These are phyloP conservation scores for Morpho helenor DNA, from an alignment of 2,888 invertebrate species.

Conservation along the genomic window DNA sequence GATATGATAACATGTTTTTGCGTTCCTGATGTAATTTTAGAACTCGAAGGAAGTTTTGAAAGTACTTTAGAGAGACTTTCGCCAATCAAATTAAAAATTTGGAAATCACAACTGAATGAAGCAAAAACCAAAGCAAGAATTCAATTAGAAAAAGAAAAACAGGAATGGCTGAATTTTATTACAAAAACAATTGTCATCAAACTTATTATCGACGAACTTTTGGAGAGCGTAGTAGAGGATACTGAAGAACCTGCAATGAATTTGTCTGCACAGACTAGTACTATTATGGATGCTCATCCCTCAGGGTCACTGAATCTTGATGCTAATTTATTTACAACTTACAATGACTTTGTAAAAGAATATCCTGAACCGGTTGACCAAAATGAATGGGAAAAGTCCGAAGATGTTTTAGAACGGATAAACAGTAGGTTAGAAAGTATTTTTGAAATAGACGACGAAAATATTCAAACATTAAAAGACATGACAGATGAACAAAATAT, in stretches of 20 bases:
- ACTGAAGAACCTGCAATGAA: slow-evolving; percentile 28
- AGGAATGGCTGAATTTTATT: slow-evolving; percentile 48
- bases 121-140: slow-evolving; percentile 45
- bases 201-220: slow-evolving; percentile 52
- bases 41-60: slow-evolving; percentile 59
- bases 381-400: slow-evolving; percentile 68
- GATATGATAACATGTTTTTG: slow-evolving; percentile 67
- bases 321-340: slow-evolving; percentile 49
- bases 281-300: slow-evolving; percentile 69
- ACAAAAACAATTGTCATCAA: slow-evolving; percentile 48
- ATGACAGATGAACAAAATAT: slow-evolving; percentile 61
- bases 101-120: slow-evolving; percentile 59
- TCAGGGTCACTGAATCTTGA: slow-evolving; percentile 49
- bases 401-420: slow-evolving; percentile 66
- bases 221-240: slow-evolving; percentile 35
- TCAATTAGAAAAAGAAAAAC: slow-evolving; percentile 39
- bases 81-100: slow-evolving; percentile 48
- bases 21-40: slow-evolving; percentile 80
- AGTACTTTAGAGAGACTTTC: slow-evolving; percentile 48
- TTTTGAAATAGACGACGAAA: slow-evolving; percentile 64
- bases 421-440: slow-evolving; percentile 60
- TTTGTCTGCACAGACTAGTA: slow-evolving; percentile 46
- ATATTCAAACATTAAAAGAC: slow-evolving; percentile 56
- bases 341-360: slow-evolving; percentile 56
- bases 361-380: slow-evolving; percentile 70